Evolutionary conservation across 2,888 invertebrate genomes (phyloP).

Genomic region (Limenitis camilla): DNA sequence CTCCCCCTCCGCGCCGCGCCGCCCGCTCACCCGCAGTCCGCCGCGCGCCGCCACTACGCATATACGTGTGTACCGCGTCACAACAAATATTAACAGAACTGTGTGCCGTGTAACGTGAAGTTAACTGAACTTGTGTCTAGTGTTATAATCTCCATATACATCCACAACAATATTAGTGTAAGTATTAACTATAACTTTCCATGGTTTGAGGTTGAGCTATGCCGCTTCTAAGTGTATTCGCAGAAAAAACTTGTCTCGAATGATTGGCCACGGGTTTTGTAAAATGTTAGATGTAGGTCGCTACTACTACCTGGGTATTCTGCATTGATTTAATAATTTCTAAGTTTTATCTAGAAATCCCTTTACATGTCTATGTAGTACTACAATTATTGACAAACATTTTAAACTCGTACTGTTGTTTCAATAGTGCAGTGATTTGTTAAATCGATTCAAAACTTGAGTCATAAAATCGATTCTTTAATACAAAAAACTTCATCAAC

Average conservation of each 20-base stretch:
- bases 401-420: too few species aligned
- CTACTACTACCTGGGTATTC: constrained; percentile 16
- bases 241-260: constrained; percentile 53
- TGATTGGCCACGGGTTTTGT: constrained; percentile 37
- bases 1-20: constrained; percentile 23
- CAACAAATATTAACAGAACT: constrained; percentile 41
- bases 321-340: not conserved
- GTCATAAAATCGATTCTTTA: too few species aligned
- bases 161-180: constrained; percentile 47
- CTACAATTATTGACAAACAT: too few species aligned
- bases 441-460: too few species aligned
- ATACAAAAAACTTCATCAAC: not conserved
- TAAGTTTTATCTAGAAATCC: too few species aligned
- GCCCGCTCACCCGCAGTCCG: constrained; percentile 40
- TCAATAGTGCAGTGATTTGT: too few species aligned
- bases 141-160: constrained; percentile 42
- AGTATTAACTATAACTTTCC: constrained; percentile 65
- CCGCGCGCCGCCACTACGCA: constrained; percentile 44
- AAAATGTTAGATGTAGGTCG: constrained; percentile 41
- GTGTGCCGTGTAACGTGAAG: constrained; percentile 49
- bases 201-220: constrained; percentile 46
- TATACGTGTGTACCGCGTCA: constrained; percentile 28
- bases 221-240: constrained; percentile 50
- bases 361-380: too few species aligned
- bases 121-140: constrained; percentile 45